A percentile compares a stretch with the other conserved stretches of the same genome.
phyloP scores from a whole-genome alignment of 2,888 invertebrate species.

The Sinodicranocentrus sp. region DNA sequence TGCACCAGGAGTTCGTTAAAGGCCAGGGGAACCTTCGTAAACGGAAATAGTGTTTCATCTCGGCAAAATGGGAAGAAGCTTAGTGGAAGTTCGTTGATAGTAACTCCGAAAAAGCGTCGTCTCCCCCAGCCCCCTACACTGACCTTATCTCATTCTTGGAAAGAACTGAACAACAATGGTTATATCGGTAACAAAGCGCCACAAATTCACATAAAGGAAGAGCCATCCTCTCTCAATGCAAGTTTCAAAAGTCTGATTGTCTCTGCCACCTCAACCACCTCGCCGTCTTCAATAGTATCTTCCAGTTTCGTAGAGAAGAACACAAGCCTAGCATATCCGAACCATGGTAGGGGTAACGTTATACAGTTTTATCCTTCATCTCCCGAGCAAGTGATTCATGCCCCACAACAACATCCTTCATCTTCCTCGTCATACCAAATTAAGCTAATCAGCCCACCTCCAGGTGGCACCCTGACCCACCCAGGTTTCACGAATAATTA shows the following conservation, averaged over 20 bases:
- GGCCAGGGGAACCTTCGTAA: background rate
- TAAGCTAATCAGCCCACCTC: constrained; percentile 62
- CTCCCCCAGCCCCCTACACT: background rate
- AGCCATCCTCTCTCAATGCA: constrained; percentile 24
- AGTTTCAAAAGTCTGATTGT: constrained; percentile 59
- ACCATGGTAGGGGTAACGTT: constrained; percentile 39
- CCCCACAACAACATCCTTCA: background rate
- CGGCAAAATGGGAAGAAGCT: background rate
- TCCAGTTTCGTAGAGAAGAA: background rate
- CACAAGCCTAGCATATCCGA: background rate
- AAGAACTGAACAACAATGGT: constrained; percentile 22
- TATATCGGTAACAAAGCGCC: background rate
- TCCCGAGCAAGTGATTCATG: background rate
- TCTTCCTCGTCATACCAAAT: constrained; percentile 44
- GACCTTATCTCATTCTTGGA: background rate
- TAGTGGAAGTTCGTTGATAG: background rate
- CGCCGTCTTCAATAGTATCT: background rate
- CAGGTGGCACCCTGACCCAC: constrained; percentile 53
- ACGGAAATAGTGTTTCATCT: too few species aligned
- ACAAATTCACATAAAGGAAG: constrained; percentile 30
- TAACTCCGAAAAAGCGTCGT: constrained; percentile 30
- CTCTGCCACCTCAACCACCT: background rate
- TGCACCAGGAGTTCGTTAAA: constrained; percentile 6
- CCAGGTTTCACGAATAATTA: background rate
- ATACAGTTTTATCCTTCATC: constrained; percentile 41